Evolutionary conservation across 2,888 invertebrate species (phyloP).

Genomic region (Aproaerema taeniolella): DNA sequence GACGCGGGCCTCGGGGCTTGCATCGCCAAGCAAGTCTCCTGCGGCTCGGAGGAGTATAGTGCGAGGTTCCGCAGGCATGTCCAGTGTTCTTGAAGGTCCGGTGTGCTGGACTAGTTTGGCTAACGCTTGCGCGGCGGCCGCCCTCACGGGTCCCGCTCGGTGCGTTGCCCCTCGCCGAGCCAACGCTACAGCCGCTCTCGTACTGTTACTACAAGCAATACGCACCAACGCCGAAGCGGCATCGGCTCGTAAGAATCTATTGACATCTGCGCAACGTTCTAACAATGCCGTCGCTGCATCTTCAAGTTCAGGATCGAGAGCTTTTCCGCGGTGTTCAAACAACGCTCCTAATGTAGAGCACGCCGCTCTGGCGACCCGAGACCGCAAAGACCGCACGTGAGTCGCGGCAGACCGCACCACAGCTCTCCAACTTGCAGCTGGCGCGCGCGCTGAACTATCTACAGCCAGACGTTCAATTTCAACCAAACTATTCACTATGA

Average conservation of each 20-base stretch:
- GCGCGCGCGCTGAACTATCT: slow-evolving; percentile 82
- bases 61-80: slow-evolving; percentile 85
- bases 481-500: slow-evolving; percentile 84
- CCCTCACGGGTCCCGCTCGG: slow-evolving; percentile 92
- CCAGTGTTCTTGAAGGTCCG: slow-evolving; percentile 84
- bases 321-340: slow-evolving; percentile 80
- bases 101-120: slow-evolving; percentile 83
- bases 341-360: slow-evolving; percentile 89
- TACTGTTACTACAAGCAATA: slow-evolving; percentile 87
- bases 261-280: slow-evolving; percentile 94
- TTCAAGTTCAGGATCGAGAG: slow-evolving; percentile 87
- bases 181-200: slow-evolving; percentile 81
- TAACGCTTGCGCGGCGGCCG: slow-evolving; percentile 88
- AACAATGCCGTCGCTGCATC: slow-evolving; percentile 88
- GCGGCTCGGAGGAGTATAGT: slow-evolving; percentile 88
- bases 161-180: slow-evolving; percentile 85
- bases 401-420: slow-evolving; percentile 84
- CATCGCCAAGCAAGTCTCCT: slow-evolving; percentile 90
- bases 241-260: slow-evolving; percentile 94
- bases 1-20: slow-evolving; percentile 89
- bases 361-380: slow-evolving; percentile 93
- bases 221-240: slow-evolving; percentile 88
- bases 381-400: slow-evolving; percentile 92
- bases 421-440: slow-evolving; percentile 80
- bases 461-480: slow-evolving; percentile 82